Evolutionary conservation across 2,888 invertebrate species (phyloP).

Genomic region (Himalopsyche tibetana): DNA sequence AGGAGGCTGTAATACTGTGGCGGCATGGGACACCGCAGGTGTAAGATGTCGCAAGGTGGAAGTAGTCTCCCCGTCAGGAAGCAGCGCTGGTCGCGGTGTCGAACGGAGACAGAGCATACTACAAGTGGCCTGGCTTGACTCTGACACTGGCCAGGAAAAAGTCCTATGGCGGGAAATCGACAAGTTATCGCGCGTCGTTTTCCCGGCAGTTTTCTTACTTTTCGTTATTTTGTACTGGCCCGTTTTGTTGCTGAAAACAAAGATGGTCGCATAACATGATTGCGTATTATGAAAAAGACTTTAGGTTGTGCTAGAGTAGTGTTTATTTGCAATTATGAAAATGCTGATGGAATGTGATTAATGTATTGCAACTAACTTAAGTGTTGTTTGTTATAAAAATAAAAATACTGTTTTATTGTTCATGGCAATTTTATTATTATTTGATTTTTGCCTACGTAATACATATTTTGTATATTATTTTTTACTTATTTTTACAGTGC

Average conservation of each 20-base stretch:
- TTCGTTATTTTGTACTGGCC: conserved; percentile 89
- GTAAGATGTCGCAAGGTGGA: conserved; percentile 80
- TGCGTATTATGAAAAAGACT: neutral
- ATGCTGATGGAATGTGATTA: conserved; percentile 32
- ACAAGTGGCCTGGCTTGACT: conserved; percentile 81
- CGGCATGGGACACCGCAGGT: conserved; percentile 80
- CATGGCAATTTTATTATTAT: conserved; percentile 21
- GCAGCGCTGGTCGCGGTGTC: conserved; percentile 68
- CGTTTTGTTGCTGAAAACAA: conserved; percentile 82
- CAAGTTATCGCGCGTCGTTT: conserved; percentile 84
- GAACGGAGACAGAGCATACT: conserved; percentile 75
- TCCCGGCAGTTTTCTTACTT: conserved; percentile 86
- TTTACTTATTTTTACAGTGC: too few species aligned
- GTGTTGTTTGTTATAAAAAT: neutral
- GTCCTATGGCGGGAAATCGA: conserved; percentile 89
- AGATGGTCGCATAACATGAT: conserved; percentile 66
- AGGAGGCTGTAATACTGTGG: conserved; percentile 81
- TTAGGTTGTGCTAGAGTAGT: conserved; percentile 52
- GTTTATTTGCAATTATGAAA: conserved; percentile 39
- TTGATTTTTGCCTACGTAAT: neutral
- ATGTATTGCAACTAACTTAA: conserved; percentile 32
- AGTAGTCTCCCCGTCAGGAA: conserved; percentile 71
- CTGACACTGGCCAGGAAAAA: conserved; percentile 82
- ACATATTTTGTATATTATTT: too few species aligned
- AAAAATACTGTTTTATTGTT: neutral